phyloP scores from a whole-genome alignment of 2,888 invertebrate genomes.

The Volucella zonaria region DNA sequence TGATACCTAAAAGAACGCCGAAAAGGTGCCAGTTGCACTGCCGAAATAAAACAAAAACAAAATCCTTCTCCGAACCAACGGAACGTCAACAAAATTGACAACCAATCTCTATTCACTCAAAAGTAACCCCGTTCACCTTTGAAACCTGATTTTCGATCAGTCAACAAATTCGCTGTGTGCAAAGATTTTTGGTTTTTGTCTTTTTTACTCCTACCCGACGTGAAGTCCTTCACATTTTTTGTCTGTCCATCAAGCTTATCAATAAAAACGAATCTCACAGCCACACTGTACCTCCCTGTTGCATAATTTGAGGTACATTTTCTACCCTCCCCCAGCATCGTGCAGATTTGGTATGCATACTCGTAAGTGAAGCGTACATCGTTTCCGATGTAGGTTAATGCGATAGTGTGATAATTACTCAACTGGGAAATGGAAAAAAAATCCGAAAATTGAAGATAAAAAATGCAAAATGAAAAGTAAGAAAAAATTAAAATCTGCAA shows the following conservation, averaged over 20 bases:
- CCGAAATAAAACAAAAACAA: too few relatives aligned
- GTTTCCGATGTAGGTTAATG: conserved; percentile 70
- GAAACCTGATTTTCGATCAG: not conserved
- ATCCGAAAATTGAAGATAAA: not conserved
- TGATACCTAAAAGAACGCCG: too few relatives aligned
- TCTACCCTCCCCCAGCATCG: not conserved
- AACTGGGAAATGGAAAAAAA: conserved; percentile 65
- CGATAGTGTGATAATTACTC: conserved; percentile 73
- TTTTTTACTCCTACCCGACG: conserved; percentile 2
- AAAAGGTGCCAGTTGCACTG: too few relatives aligned
- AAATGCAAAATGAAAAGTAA: conserved; percentile 13
- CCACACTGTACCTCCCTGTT: conserved; percentile 22
- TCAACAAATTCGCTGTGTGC: not conserved
- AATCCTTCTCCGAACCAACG: too few relatives aligned
- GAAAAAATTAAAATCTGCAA: conserved; percentile 45
- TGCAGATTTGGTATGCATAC: conserved; percentile 1
- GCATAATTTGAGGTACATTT: conserved; percentile 55
- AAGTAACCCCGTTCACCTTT: not conserved
- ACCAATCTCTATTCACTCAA: conserved; percentile 5
- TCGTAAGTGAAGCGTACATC: conserved; percentile 52
- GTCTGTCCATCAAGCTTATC: conserved; percentile 37
- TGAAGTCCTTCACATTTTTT: conserved; percentile 35
- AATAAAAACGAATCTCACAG: conserved; percentile 44
- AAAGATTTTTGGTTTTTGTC: too few relatives aligned
- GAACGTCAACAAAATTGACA: too few relatives aligned